These are phyloP conservation scores for Allolobophora icterica DNA, from an alignment of 2,888 invertebrate species.

Conservation along the genomic window DNA sequence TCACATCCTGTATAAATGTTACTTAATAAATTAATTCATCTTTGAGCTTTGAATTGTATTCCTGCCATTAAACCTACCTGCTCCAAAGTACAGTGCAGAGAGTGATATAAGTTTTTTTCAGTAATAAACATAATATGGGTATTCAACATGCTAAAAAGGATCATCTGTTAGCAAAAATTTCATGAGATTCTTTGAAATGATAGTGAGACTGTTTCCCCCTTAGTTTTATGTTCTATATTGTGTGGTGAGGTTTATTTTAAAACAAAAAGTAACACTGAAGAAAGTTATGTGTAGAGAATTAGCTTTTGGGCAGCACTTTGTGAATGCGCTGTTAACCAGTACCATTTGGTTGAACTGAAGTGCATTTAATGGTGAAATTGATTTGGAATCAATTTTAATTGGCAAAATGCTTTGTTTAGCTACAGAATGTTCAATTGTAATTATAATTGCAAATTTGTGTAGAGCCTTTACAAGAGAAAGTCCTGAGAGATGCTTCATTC, in stretches of 20 bases:
- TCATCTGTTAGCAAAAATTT: too few relatives aligned
- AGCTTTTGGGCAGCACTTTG: too few relatives aligned
- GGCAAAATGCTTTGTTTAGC: background rate
- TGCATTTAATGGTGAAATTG: background rate
- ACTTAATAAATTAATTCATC: background rate
- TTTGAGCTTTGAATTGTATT: background rate
- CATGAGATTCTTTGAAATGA: too few relatives aligned
- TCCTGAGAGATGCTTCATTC: background rate
- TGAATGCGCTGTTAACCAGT: background rate
- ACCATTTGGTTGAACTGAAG: background rate
- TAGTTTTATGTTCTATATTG: background rate
- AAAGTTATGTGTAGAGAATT: background rate
- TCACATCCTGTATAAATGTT: background rate
- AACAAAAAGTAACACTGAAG: too few relatives aligned
- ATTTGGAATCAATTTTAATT: background rate
- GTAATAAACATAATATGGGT: too few relatives aligned
- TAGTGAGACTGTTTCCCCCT: background rate
- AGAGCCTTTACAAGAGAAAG: background rate
- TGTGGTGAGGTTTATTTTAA: background rate
- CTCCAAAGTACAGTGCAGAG: background rate
- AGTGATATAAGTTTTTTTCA: background rate
- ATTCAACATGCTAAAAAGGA: too few relatives aligned
- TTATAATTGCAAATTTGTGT: background rate
- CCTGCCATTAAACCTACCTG: too few relatives aligned
- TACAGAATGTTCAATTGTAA: background rate